Evolutionary conservation across 2,797 vertebrate species (phyloP), one percentile per base, ranked within the genome.

Genomic region (Aplochiton taeniatus): DNA sequence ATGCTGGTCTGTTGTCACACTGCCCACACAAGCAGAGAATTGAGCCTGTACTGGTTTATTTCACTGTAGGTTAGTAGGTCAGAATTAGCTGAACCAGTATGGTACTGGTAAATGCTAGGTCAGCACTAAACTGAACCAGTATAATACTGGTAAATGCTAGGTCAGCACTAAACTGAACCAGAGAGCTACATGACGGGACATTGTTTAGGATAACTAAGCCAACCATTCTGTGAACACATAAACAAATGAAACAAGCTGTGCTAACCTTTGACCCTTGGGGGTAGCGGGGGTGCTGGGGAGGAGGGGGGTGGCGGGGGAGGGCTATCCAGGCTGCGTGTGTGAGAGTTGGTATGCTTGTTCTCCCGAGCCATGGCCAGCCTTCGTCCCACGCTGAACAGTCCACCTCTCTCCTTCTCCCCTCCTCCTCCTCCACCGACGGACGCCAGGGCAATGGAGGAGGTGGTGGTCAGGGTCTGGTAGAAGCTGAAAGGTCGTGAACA

Each of bases 251-350:
- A 48, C 20, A 12, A 11, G 17, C 6, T 20, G 9, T 47, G 19
- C 58, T 59, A 31, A 81, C 78, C 90, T 89, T 83, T 90, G 70
- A 91, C 86, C 68, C 93, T 85, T 10, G 91, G 91, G 9, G 93
- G 92, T 46, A 93, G 81, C 0, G 91, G 91, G 4, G 91, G 91
- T 0, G 90, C 92, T 1, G 89, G 90, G 9, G 91, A 92, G 17
- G 76, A 88, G 6, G 86, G 87, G 5, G 87, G 88, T 1, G 87
- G 87, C 0, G 90, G 82, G 0, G 80, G 90, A 0, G 82, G 87
- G 66, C 86, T 86, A 1, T 86, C 83, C 46, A 78, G 63, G 66
- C 73, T 79, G 6, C 4, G 48, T 9, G 82, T 73, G 50, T 77
- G 81, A 4, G 74, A 16, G 70, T 58, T 73, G 50, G 49, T 17